phyloP scores from a whole-genome alignment of 2,797 vertebrate genomes.

The Varecia variegata region DNA sequence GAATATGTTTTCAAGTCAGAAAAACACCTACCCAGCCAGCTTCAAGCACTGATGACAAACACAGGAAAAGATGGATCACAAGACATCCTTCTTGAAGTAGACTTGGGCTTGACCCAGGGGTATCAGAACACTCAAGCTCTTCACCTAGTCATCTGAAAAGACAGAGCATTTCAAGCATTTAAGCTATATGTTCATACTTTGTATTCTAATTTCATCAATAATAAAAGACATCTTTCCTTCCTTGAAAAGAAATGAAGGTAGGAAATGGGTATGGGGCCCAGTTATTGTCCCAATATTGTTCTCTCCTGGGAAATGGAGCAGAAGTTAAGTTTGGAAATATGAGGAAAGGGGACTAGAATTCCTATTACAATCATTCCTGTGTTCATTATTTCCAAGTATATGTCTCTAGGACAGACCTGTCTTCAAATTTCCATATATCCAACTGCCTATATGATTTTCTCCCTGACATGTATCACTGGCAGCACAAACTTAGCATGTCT shows the following conservation, averaged over 20 bases:
- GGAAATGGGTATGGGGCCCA: neutral
- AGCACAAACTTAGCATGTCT: neutral
- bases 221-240: neutral
- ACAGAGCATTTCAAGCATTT: neutral
- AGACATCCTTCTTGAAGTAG: neutral
- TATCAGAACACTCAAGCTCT: neutral
- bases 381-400: neutral
- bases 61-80: neutral
- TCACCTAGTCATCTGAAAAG: neutral
- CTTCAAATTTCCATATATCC: neutral
- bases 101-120: neutral
- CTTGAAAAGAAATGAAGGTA: slow-evolving; percentile 19
- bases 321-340: neutral
- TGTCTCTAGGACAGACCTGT: neutral
- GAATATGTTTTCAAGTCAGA: neutral
- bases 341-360: neutral
- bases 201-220: neutral
- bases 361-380: neutral
- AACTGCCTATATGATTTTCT: neutral
- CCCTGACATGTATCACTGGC: neutral
- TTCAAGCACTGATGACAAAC: neutral
- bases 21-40: neutral
- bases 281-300: neutral
- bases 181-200: neutral
- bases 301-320: neutral